A percentile compares a stretch with the other conserved stretches of the same genome.
These are phyloP conservation scores for Perithous albicinctus DNA, from an alignment of 2,888 invertebrate species.

Conservation along the genomic window DNA sequence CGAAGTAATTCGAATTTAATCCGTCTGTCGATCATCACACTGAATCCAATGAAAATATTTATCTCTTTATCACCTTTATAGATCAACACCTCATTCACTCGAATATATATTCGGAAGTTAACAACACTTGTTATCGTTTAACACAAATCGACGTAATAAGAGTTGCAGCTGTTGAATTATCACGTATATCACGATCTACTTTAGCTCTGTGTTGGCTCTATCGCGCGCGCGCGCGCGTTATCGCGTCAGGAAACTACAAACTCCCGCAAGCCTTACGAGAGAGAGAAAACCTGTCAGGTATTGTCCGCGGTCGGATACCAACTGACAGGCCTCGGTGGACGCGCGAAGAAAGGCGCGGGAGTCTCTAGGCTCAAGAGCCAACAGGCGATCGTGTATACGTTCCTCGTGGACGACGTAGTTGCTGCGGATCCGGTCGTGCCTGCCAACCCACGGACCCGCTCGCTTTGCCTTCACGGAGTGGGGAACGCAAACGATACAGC, in stretches of 20 bases:
- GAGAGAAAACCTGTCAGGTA: slow-evolving; percentile 72
- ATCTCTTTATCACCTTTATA: slow-evolving; percentile 15
- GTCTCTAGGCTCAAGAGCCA: slow-evolving; percentile 52
- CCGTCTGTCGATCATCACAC: slow-evolving; percentile 50
- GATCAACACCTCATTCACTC: slow-evolving; percentile 22
- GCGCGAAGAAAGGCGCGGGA: slow-evolving; percentile 83
- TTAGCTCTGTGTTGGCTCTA: no score
- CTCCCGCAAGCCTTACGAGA: slow-evolving; percentile 47
- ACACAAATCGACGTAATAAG: not conserved
- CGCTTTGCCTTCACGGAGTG: slow-evolving; percentile 18
- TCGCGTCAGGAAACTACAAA: slow-evolving; percentile 17
- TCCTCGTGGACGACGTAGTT: slow-evolving; percentile 57
- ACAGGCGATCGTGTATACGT: slow-evolving; percentile 44
- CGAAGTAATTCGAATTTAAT: not conserved
- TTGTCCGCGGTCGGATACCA: slow-evolving; percentile 79
- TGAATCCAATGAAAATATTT: slow-evolving; percentile 21
- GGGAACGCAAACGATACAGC: slow-evolving; percentile 16
- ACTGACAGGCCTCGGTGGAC: slow-evolving; percentile 80
- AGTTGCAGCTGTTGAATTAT: not conserved
- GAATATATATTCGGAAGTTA: slow-evolving; percentile 11
- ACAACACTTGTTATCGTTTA: not conserved
- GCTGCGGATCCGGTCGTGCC: slow-evolving; percentile 64
- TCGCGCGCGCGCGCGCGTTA: slow-evolving; percentile 26
- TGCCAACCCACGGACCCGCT: slow-evolving; percentile 41
- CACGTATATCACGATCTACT: slow-evolving; percentile 2